Evolutionary conservation across 2,113 vertebrate genomes (phyloP), one percentile per base, ranked within the genome.

Genomic region (Cyprinodon tularosa): DNA sequence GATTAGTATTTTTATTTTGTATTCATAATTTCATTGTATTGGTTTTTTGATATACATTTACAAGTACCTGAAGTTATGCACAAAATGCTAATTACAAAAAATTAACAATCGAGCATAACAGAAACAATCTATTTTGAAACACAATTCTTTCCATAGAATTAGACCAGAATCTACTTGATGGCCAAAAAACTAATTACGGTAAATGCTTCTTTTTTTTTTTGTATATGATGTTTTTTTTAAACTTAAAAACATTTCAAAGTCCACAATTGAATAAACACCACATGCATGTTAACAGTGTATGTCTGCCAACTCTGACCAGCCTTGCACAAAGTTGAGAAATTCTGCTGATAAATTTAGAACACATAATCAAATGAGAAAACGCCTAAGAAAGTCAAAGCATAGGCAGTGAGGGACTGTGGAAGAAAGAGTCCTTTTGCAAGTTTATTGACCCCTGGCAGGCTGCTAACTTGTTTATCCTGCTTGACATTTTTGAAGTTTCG

Each of bases 371-470:
- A n/a, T 20, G 17, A 57, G 50, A 57, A 57, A 57, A 57, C 9
- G 50, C 50, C 4, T 37, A 13, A 62, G 13, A 37, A 62, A 10
- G 12, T 15, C 0, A 62, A 45, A 71, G 59, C 15, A 22, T 36
- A 50, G 67, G 36, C 29, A 78, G 60, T 70, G 68, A 78, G 84
- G 66, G 40, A 76, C 17, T 48, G 36, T 22, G 44, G 78, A 13
- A 36, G 71, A 22, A 66, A 50, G 71, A 59, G 67, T 59, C 40
- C 73, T 81, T 79, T 76, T 71, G 69, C 37, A 60, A 60, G 66
- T 82, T 76, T 85, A 87, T 83, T 82, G 89, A 84, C 79, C 72
- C 59, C 85, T 82, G 88, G 83, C 81, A 69, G 66, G 59, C 73
- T 75, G 44, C 77, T 40, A 11, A 4, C 64, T 88, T 76, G 64